phyloP scores from a whole-genome alignment of 2,888 invertebrate genomes.

The Drosophila siamana region DNA sequence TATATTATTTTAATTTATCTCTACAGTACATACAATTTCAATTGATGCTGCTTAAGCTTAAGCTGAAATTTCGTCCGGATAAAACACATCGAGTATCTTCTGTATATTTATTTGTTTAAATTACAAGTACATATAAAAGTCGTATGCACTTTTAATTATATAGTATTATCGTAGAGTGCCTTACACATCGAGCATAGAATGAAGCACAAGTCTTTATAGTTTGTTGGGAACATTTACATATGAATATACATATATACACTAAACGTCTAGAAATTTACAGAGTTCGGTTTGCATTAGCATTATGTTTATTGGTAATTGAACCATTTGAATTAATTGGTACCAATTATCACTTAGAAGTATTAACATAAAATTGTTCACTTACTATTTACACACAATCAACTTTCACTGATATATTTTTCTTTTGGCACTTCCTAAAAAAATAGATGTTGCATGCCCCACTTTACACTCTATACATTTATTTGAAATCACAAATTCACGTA shows the following conservation, averaged over 20 bases:
- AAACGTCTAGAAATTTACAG: conserved; percentile 57
- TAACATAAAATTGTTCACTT: conserved; percentile 20
- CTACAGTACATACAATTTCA: conserved; percentile 41
- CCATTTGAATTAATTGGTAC: conserved; percentile 14
- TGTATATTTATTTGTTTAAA: conserved; percentile 3
- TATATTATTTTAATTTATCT: conserved; percentile 14
- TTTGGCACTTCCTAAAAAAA: conserved; percentile 31
- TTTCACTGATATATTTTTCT: conserved; percentile 10
- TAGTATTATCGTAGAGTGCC: conserved; percentile 68
- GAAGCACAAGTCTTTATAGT: conserved; percentile 80
- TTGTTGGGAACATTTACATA: conserved; percentile 73
- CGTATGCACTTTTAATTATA: conserved; percentile 48
- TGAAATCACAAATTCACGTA: conserved; percentile 64
- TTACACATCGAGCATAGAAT: conserved; percentile 74
- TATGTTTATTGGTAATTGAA: conserved; percentile 34
- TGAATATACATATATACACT: conserved; percentile 61
- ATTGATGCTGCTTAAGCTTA: conserved; percentile 38
- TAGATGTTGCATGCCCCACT: conserved; percentile 17
- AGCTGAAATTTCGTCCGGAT: conserved; percentile 23
- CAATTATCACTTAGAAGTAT: conserved; percentile 29
- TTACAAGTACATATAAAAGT: conserved; percentile 55
- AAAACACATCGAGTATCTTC: conserved; percentile 44
- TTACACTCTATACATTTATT: conserved; percentile 21
- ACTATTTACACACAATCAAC: conserved; percentile 3
- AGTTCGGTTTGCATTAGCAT: conserved; percentile 17